Conservation (phyloP, 1,140 invertebrate species). For the Microvelia longipes region DNA sequence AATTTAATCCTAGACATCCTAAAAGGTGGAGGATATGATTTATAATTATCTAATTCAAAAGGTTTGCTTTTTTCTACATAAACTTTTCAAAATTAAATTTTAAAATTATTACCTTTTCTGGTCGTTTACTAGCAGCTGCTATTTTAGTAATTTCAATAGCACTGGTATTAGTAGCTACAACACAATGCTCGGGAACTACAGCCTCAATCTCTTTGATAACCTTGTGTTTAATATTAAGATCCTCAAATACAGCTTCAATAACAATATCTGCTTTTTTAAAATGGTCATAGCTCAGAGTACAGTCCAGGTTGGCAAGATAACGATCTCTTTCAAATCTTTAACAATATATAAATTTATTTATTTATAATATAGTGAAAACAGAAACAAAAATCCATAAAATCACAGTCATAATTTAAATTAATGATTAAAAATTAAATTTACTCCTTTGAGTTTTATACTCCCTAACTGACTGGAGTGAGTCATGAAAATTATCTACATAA, state of each 20-base stretch:
- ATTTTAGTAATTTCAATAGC: conserved; percentile 94
- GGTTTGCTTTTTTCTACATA: no score
- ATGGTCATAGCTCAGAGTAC: conserved; percentile 69
- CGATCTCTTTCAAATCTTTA: conserved; percentile 60
- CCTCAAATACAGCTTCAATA: conserved; percentile 98
- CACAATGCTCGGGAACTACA: conserved; percentile 70
- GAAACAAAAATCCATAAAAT: background rate
- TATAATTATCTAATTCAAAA: no score
- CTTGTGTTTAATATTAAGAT: conserved; percentile 88
- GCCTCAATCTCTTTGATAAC: conserved; percentile 92
- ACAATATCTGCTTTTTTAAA: conserved; percentile 86
- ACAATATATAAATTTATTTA: conserved; percentile 27
- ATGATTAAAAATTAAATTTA: no score
- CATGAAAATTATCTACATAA: no score
- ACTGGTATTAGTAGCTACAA: conserved; percentile 96
- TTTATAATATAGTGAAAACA: conserved; percentile 11
- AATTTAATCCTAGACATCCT: no score
- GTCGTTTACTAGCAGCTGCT: conserved; percentile 74
- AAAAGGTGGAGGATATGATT: no score
- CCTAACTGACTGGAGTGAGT: no score
- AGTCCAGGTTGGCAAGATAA: conserved; percentile 57
- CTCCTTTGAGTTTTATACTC: no score
- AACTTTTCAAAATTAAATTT: no score
- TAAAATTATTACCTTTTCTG: conserved; percentile 84
- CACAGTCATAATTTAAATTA: no score